Evolutionary conservation across 2,888 invertebrate species (phyloP).

Genomic region (Stenotaenia linearis): DNA sequence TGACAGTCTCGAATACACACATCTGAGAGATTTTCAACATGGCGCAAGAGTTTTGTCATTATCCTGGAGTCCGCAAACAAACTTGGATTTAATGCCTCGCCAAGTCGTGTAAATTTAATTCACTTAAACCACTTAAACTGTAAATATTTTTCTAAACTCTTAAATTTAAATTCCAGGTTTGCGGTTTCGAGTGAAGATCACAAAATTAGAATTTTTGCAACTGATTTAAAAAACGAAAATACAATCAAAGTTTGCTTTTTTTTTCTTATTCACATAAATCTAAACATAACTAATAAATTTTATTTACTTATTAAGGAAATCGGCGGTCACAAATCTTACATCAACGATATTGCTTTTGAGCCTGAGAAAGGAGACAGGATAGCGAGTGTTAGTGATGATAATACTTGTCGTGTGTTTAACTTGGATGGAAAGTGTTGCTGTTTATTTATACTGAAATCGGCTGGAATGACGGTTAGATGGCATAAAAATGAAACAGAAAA

Average conservation of each 20-base stretch:
- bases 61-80: constrained; percentile 21
- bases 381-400: constrained; percentile 71
- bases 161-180: constrained; percentile 30
- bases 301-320: constrained; percentile 49
- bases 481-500: constrained; percentile 64
- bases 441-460: constrained; percentile 60
- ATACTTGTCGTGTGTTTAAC: constrained; percentile 64
- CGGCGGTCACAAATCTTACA: constrained; percentile 60
- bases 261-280: not conserved
- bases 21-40: not conserved
- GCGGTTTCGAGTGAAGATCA: constrained; percentile 30
- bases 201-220: constrained; percentile 30
- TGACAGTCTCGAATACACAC: not conserved
- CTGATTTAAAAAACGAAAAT: constrained; percentile 29
- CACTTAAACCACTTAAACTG: too few relatives aligned
- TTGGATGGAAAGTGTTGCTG: constrained; percentile 52
- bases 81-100: not conserved
- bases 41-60: not conserved
- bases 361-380: constrained; percentile 59
- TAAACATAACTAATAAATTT: not conserved
- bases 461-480: constrained; percentile 58
- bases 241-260: constrained; percentile 24
- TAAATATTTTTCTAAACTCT: too few relatives aligned
- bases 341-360: constrained; percentile 65
- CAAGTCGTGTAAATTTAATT: constrained; percentile 1